Evolutionary conservation across 2,797 vertebrate genomes (phyloP).

Genomic region (Tangara arthus): DNA sequence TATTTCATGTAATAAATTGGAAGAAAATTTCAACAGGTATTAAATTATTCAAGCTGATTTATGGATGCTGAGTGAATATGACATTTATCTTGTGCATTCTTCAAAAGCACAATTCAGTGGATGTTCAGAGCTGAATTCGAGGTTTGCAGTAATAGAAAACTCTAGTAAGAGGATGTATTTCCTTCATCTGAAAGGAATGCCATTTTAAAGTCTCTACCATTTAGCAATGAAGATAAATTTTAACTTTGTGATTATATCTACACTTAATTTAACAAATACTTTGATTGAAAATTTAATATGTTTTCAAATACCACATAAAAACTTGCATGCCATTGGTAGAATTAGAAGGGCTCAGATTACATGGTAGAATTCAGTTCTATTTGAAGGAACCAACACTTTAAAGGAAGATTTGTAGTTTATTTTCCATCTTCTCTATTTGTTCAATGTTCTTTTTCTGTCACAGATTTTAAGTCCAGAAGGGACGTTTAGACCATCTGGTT

Average conservation of each 20-base stretch:
- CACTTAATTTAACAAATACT: neutral
- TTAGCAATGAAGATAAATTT: conserved; percentile 7
- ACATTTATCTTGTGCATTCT: conserved; percentile 69
- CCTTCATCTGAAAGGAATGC: conserved; percentile 36
- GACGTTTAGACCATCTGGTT: neutral
- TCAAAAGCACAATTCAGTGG: conserved; percentile 36
- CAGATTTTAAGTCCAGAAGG: neutral
- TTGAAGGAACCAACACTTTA: neutral
- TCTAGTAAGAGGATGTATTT: conserved; percentile 23
- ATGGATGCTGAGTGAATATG: conserved; percentile 56
- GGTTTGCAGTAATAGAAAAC: neutral
- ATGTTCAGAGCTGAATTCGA: conserved; percentile 22
- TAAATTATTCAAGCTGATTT: conserved; percentile 74
- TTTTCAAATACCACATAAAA: neutral
- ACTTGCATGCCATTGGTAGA: neutral
- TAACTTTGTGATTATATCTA: neutral
- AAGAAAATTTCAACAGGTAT: conserved; percentile 77
- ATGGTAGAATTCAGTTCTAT: neutral
- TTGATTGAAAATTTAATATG: neutral
- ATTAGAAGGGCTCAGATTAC: neutral
- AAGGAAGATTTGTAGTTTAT: neutral
- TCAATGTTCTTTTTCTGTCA: neutral
- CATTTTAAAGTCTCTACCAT: neutral
- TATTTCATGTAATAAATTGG: conserved; percentile 77
- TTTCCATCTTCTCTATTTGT: neutral